Base-by-base conservation (phyloP, 2,113 vertebrate species). In the Gopherus evgoodei region DNA sequence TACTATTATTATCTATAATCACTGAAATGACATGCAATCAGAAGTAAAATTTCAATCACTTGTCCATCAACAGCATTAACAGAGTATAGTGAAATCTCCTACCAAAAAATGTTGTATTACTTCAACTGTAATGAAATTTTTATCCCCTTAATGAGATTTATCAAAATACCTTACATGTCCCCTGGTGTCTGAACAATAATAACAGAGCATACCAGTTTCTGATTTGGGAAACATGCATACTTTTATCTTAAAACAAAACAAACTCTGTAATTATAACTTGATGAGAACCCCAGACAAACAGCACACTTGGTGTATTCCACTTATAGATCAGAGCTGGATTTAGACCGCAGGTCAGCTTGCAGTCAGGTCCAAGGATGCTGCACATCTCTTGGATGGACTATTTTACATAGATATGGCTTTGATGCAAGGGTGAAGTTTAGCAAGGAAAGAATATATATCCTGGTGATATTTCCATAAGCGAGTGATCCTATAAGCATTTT, bases 81-180 rank as follows among this genome's bases (percentile, higher is more conserved):
- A 59, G 87, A 90, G 72, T 7, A 82, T 85, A 94, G 88, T 62
- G 84, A 19, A 56, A 59, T 84, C 91, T 93, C 47, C 88, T 59
- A 86, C 35, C 9, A 56, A 35, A 5, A 42, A 80, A 69, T 85
- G 83, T 89, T 93, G 49, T 29, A 0, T 54, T 91, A 86, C 84
- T 86, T 93, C 49, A 25, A 93, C 69, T 57, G 78, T 11, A 59
- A 69, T 79, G 59, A 87, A 93, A 90, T 44, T 93, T 83, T 93
- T 82, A 82, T 83, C 59, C 59, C 78, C 69, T 95, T 92, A 59
- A 81, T 91, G 87, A 93, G 78, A 83, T 57, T 83, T 31, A 94
- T 72, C 91, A 17, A 42, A 93, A 88, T 87, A 76, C 56, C 44
- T 86, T 86, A 0, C 3, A 87, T 88, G 14, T 65, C 3, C 92